Base-by-base conservation (phyloP, 2,888 invertebrate genomes). In the Acrobasis repandana region DNA sequence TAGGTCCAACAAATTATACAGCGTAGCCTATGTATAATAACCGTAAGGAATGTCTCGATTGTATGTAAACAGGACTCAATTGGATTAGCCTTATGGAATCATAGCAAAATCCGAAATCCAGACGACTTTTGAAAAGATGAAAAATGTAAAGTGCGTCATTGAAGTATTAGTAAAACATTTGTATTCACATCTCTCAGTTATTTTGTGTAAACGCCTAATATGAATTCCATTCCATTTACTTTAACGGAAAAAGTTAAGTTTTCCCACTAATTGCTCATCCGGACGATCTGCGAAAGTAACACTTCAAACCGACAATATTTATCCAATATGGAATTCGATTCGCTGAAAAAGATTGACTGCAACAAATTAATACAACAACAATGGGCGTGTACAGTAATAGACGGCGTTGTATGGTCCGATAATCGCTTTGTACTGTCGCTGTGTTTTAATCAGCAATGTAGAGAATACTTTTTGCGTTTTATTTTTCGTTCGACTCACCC, bases 371-470 rank as follows among this genome's bases (percentile, higher is more conserved):
- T 79, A 74, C 71, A 65, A 73, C 52, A 52, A 77, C 78, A 77
- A 77, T 72, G 68, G 66, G 62, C 43, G 63, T 20, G 43, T 43
- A 48, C 76, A 79, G 81, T 79, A 80, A 80, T 80, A 83, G 85
- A 77, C 74, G 80, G 67, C 72, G 69, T 68, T 70, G 79, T 75
- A 81, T 85, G 88, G 83, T 85, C 87, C 83, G 84, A 81, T 86
- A 86, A 87, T 87, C 88, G 86, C 90, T 88, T 89, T 88, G 90
- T 87, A 71, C 76, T 71, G 75, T 75, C 74, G 75, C 75, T 79
- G 77, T 73, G 80, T 86, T 88, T 86, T 88, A 90, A 90, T 89
- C 90, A 89, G 84, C 81, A 80, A 75, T 77, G 79, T 79, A 75
- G 75, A 73, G 76, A 48, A 43, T 51, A 61, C 51, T 51, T 50